Evolutionary conservation across 1,140 invertebrate genomes (phyloP), one percentile per base, ranked within the genome.

Genomic region (Habropoda laboriosa): DNA sequence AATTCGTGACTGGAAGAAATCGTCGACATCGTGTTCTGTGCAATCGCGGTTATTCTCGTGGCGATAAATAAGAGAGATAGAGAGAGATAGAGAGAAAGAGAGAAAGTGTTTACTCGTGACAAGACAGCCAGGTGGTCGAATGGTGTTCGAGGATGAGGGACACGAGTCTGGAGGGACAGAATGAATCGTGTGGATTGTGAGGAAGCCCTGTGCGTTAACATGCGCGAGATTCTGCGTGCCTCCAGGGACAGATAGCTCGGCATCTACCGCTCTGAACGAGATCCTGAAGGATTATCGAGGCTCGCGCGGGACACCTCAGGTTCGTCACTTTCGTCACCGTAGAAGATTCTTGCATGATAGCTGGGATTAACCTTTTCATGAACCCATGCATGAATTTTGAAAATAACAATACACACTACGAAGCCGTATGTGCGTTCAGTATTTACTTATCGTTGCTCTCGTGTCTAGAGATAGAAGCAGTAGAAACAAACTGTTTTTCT

Each of bases 191-290:
- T n/a, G 24, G 53, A 38, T 55, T 81, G 74, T 71, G 70, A 49
- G 57, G 60, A 40, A 63, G 40, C 70, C 58, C 57, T 72, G 76
- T 83, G 80, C 81, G 77, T 77, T 89, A 87, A 89, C 87, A 89
- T 88, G 88, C 87, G 83, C 79, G 84, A 79, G 72, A 70, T 71
- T 72, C 58, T 75, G 82, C 77, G 87, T 81, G 81, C 66, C 40
- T 76, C 81, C 75, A 79, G 71, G 84, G 80, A 79, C 73, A 76
- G 84, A 72, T 82, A 76, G 71, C 58, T 75, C 61, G 35, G 73
- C n/a, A n/a, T 27, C 77, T 71, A 51, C 32, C 49, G 45, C 64
- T 13, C 55, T 12, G n/a, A n/a, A n/a, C n/a, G n/a, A 7, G 24
- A 63, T 70, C 51, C 21, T 45, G 42, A 64, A 42, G 32, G 70